Evolutionary conservation across 2,113 vertebrate species (phyloP), one percentile per base, ranked within the genome.

Genomic region (Mus spicilegus): DNA sequence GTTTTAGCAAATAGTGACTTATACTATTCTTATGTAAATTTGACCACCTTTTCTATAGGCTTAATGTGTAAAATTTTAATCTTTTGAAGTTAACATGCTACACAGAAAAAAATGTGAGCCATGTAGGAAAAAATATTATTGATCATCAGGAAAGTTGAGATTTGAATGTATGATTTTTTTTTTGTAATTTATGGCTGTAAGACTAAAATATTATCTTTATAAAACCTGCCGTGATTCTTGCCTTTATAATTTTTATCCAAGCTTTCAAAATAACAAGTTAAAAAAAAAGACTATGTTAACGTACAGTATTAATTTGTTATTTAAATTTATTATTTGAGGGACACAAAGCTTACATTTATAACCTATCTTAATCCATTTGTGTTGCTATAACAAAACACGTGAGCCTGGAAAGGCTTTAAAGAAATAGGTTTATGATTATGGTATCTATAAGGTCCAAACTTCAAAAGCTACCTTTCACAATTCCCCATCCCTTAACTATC

Each of bases 271-370:
- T 4, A 49, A 3, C 19, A 65, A 65, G 30, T 5, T 39, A 78
- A 49, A 49, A 51, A 78, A 86, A 49, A n/a, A n/a, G n/a, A 16
- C 17, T n/a, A 86, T 46, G 16, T 65, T 33, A 75, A 42, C 2
- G 19, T 7, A 11, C 0, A 11, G 11, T 11, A 8, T 8, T 28
- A 36, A 14, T 28, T 12, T 6, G 8, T 72, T 69, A 8, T 46
- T 76, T n/a, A 72, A 86, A 75, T 63, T 88, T 46, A 1, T 77
- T 69, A 49, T 72, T 76, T 75, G 9, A 13, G 46, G 26, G 28
- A 58, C 58, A 17, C 22, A 33, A 67, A 39, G 33, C 28, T 94
- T 91, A 54, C 1, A 58, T 49, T 58, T 5, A 22, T 78, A 65
- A 93, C 26, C 42, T 36, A 20, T 54, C 39, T 73, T 67, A 46